phyloP scores from a whole-genome alignment of 35 echinoderm and acorn worm species.

The Diadema setosum region DNA sequence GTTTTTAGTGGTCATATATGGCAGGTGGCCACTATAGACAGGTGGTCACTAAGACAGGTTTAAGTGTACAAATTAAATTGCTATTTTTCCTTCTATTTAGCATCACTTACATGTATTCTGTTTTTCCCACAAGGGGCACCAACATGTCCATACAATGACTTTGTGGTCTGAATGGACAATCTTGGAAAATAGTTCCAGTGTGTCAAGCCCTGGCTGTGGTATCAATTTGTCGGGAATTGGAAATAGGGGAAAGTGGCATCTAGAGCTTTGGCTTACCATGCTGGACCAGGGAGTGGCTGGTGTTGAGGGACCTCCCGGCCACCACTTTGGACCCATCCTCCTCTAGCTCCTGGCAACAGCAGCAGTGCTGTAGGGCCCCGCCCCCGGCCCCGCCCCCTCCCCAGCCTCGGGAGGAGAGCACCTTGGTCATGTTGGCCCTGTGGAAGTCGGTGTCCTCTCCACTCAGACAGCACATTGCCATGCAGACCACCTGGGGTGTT shows the following conservation, averaged over 20 bases:
- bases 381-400: background rate
- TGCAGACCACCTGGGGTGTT: constrained; percentile 26
- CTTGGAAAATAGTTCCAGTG: too few species aligned
- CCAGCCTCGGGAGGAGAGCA: constrained; percentile 15
- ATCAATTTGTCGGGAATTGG: background rate
- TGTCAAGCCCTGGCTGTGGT: background rate
- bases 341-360: background rate
- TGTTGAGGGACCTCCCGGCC: background rate
- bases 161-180: too few species aligned
- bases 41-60: too few species aligned
- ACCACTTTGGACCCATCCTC: background rate
- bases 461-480: constrained; percentile 34
- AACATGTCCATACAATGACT: too few species aligned
- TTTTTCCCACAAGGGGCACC: too few species aligned
- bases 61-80: too few species aligned
- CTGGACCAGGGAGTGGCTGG: background rate
- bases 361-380: constrained; percentile 8
- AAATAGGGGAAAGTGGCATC: too few species aligned
- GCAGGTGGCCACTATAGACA: too few species aligned
- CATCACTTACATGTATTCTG: too few species aligned
- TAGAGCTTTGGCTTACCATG: background rate
- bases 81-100: too few species aligned
- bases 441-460: background rate
- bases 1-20: too few species aligned
- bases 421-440: background rate